These are phyloP conservation scores for Lepidostoma basale DNA, from an alignment of 1,140 invertebrate species.

Conservation along the genomic window DNA sequence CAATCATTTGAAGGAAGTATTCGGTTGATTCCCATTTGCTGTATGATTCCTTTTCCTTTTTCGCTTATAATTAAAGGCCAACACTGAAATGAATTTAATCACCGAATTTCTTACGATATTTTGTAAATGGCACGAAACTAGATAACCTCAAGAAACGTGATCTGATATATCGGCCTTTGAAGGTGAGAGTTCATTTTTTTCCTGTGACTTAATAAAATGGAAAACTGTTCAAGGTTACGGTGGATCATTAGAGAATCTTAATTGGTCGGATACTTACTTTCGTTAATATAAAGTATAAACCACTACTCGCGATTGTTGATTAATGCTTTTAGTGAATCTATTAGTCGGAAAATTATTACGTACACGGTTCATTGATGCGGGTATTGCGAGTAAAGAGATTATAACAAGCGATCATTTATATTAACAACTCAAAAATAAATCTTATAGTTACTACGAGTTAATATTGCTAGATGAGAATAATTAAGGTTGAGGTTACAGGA, in stretches of 20 bases:
- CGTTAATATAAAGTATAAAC: too few relatives aligned
- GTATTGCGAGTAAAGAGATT: too few relatives aligned
- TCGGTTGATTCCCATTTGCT: background rate
- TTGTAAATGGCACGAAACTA: conserved; percentile 13
- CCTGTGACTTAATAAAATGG: background rate
- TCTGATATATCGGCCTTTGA: conserved; percentile 12
- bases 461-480: too few relatives aligned
- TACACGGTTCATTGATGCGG: too few relatives aligned
- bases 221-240: conserved; percentile 1
- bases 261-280: too few relatives aligned
- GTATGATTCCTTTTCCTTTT: conserved; percentile 1
- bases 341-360: too few relatives aligned
- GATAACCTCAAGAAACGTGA: conserved; percentile 26
- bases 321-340: too few relatives aligned
- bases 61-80: conserved; percentile 16
- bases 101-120: conserved; percentile 7
- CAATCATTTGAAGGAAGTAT: background rate
- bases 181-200: conserved; percentile 24
- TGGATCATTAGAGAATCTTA: background rate
- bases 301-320: too few relatives aligned
- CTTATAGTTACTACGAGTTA: too few relatives aligned
- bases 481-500: too few relatives aligned
- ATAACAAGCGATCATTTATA: too few relatives aligned
- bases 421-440: too few relatives aligned
- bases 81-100: conserved; percentile 18